phyloP scores from a whole-genome alignment of 1,140 invertebrate species.

The Cephus cinctus region DNA sequence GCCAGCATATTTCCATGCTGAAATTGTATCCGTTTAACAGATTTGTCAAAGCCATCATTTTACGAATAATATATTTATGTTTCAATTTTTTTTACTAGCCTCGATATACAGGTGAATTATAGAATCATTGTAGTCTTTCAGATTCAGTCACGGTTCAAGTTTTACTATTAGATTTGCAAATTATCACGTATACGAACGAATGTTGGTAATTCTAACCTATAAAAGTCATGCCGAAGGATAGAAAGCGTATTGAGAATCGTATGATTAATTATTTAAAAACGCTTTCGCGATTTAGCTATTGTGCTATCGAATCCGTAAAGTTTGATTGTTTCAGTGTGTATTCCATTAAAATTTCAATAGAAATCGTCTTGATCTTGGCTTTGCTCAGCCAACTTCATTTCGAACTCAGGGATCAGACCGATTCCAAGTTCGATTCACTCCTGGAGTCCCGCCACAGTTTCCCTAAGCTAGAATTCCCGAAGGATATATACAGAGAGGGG shows the following conservation, averaged over 20 bases:
- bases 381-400: conserved; percentile 1
- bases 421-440: conserved; percentile 21
- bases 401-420: conserved; percentile 21
- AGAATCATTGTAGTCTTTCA: too few species aligned
- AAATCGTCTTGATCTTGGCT: conserved; percentile 22
- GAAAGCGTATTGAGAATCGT: not conserved
- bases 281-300: conserved; percentile 24
- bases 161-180: too few species aligned
- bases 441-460: not conserved
- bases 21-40: too few species aligned
- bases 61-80: too few species aligned
- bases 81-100: too few species aligned
- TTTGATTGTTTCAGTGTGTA: conserved; percentile 9
- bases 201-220: too few species aligned
- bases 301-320: conserved; percentile 17
- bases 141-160: too few species aligned
- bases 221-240: too few species aligned
- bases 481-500: conserved; percentile 14
- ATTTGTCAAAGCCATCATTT: too few species aligned
- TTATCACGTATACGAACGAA: too few species aligned
- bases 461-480: conserved; percentile 20
- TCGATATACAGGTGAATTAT: too few species aligned
- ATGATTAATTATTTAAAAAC: conserved; percentile 24
- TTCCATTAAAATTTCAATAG: conserved; percentile 37
- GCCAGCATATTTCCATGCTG: too few species aligned